These are phyloP conservation scores for Bicyclus anynana DNA, from an alignment of 1,140 invertebrate species.

Conservation along the genomic window DNA sequence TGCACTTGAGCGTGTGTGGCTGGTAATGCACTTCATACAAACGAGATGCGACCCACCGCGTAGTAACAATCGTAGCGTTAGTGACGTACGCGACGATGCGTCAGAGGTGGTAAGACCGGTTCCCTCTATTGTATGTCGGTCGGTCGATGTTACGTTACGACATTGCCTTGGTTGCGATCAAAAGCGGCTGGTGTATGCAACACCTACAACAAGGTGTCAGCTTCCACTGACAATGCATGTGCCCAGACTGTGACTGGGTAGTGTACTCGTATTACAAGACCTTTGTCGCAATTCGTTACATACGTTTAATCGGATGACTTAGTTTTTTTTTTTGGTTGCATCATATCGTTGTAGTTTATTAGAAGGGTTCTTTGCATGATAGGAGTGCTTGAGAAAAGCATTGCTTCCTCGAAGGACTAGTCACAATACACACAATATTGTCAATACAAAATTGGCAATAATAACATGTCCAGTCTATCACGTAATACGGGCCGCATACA, in stretches of 20 bases:
- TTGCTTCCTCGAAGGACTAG: no score
- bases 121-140: constrained; percentile 39
- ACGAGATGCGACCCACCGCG: constrained; percentile 9
- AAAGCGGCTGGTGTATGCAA: constrained; percentile 40
- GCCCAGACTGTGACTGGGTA: constrained; percentile 24
- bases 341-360: no score
- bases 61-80: constrained; percentile 31
- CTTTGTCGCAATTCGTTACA: not conserved
- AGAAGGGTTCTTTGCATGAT: no score
- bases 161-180: constrained; percentile 39
- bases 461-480: no score
- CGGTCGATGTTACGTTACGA: constrained; percentile 46
- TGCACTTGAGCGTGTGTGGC: not conserved
- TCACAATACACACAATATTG: no score
- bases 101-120: constrained; percentile 46
- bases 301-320: no score
- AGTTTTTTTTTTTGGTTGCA: no score
- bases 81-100: constrained; percentile 36
- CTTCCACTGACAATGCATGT: constrained; percentile 52
- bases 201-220: constrained; percentile 41
- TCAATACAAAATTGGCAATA: no score
- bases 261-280: constrained; percentile 2
- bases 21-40: not conserved
- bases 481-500: no score
- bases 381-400: no score